Evolutionary conservation across 2,797 vertebrate species (phyloP), one percentile per base, ranked within the genome.

Genomic region (Peromyscus nudipes): DNA sequence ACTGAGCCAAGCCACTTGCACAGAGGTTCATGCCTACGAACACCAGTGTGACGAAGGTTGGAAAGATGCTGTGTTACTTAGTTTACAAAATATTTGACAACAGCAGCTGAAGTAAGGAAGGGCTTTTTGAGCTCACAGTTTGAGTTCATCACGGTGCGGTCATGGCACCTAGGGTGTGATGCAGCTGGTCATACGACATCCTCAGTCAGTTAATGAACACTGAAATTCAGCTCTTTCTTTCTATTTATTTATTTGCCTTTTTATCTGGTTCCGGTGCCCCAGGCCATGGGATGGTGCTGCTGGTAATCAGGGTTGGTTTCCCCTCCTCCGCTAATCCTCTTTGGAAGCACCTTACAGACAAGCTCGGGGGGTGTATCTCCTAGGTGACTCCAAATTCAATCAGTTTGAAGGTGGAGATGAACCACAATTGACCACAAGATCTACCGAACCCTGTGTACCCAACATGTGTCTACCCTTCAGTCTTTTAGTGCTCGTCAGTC

Each of bases 11-110:
- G 37, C 67, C 57, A 13, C 4, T 10, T 21, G 40, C 40, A 27
- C 14, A 5, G 43, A 25, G 43, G 5, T 9, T 17, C 14, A 19
- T 31, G 4, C 23, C 1, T 29, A 7, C 13, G 29, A 1, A 19
- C 1, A 43, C 40, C 46, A 6, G 76, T 14, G 43, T 52, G 60
- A 10, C 9, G 1, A 52, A n/a, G 16, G n/a, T 6, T 13, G 6
- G 10, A 71, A 31, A 52, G 16, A 13, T 0, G 62, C 29, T 49
- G 6, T 19, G 31, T 31, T 57, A 40, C n/a, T 43, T 40, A 23
- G 69, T 67, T 34, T 67, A 6, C 69, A 40, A 43, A 88, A 43
- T 57, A 65, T 29, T 29, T 12, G 5, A 85, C 43, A 25, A 67
- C 57, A 89, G 37, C 55, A 34, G 3, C 55, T 76, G 34, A 62